phyloP scores from a whole-genome alignment of 1,140 invertebrate species.

The Bombus polaris region DNA sequence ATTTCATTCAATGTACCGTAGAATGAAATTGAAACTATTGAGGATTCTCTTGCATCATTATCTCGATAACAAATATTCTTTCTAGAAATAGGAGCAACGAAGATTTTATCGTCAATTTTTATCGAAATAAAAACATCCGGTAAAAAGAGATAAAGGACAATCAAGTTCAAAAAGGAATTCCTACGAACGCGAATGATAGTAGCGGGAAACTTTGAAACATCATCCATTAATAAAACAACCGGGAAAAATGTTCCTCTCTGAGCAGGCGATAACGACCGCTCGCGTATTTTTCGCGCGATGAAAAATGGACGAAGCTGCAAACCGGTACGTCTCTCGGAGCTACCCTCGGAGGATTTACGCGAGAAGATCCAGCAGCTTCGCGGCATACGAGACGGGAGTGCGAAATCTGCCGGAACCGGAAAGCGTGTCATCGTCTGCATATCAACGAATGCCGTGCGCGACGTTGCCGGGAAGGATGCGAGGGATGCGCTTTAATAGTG shows the following conservation, averaged over 20 bases:
- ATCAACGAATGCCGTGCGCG: constrained; percentile 64
- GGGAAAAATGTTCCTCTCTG: constrained; percentile 31
- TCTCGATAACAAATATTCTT: too few relatives aligned
- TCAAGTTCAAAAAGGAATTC: background rate
- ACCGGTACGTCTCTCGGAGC: constrained; percentile 50
- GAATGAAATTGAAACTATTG: too few relatives aligned
- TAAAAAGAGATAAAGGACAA: background rate
- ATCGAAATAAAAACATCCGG: background rate
- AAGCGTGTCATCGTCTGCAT: constrained; percentile 72
- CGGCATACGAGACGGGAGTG: constrained; percentile 67
- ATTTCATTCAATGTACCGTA: too few relatives aligned
- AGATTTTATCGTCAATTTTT: background rate
- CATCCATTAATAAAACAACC: constrained; percentile 54
- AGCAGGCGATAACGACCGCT: constrained; percentile 60
- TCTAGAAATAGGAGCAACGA: background rate
- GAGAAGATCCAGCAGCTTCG: constrained; percentile 57
- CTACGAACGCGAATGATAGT: background rate
- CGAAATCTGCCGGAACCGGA: constrained; percentile 72
- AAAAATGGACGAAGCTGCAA: constrained; percentile 62
- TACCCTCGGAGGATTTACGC: constrained; percentile 60
- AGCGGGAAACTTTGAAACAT: constrained; percentile 4
- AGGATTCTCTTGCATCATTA: too few relatives aligned
- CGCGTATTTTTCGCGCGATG: constrained; percentile 56
- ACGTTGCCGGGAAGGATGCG: constrained; percentile 29
- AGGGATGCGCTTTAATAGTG: constrained; percentile 64